Conservation (phyloP, 2,888 invertebrate genomes). For the Tinea trinotella region DNA sequence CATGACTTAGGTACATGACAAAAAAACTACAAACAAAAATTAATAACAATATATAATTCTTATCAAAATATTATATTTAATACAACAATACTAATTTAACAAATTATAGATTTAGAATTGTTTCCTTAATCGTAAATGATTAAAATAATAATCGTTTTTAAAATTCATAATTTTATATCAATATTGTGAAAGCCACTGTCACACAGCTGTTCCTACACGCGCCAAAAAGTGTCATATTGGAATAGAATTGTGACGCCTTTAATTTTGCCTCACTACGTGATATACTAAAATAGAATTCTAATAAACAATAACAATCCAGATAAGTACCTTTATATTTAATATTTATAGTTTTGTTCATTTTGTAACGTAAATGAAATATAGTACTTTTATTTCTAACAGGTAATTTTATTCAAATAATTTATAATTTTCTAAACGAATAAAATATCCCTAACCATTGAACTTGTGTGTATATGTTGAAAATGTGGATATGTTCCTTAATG, state of each 20-base stretch:
- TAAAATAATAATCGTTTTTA: not conserved
- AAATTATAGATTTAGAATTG: not conserved
- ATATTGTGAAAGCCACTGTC: not conserved
- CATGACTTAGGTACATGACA: not conserved
- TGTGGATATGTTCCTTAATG: no score
- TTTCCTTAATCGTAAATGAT: no score
- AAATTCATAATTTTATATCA: not conserved
- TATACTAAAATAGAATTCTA: slow-evolving; percentile 34
- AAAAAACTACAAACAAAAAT: no score
- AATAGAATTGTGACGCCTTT: slow-evolving; percentile 45
- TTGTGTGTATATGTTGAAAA: no score
- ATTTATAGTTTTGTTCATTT: no score
- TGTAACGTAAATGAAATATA: no score
- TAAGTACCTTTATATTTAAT: no score
- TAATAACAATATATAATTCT: no score
- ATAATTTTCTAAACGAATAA: no score
- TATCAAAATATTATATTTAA: not conserved
- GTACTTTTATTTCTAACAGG: no score
- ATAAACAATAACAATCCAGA: slow-evolving; percentile 27
- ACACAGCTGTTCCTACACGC: slow-evolving; percentile 30
- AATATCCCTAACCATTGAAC: no score
- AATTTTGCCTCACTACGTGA: slow-evolving; percentile 43
- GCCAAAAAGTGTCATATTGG: slow-evolving; percentile 27
- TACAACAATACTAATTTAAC: not conserved
- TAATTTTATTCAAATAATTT: no score